A percentile compares a stretch with the other conserved stretches of the same genome.
Conservation (phyloP, 2,888 invertebrate species). For the Hirtodrosophila duncani region DNA sequence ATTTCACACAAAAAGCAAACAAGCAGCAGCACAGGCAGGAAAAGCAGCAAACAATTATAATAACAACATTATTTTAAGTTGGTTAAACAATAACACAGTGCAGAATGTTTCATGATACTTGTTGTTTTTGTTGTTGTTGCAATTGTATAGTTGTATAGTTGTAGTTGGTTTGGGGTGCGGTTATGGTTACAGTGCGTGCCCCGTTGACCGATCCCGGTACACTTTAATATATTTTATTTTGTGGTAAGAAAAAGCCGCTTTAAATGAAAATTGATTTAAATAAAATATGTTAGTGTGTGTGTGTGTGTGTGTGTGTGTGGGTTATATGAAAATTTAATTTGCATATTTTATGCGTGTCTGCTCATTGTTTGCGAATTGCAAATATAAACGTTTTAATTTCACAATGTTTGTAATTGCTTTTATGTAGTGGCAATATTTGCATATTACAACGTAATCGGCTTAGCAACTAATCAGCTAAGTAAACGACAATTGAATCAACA, state of each 20-base stretch:
- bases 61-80: slow-evolving; percentile 43
- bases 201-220: no score
- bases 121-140: slow-evolving; percentile 4
- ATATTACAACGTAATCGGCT: slow-evolving; percentile 35
- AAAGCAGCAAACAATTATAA: no score
- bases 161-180: no score
- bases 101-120: slow-evolving; percentile 13
- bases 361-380: slow-evolving; percentile 3
- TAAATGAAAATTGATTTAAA: slow-evolving; percentile 48
- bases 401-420: slow-evolving; percentile 10
- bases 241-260: slow-evolving; percentile 4
- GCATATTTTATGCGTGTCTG: slow-evolving; percentile 22
- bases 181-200: no score
- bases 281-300: slow-evolving; percentile 14
- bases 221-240: no score
- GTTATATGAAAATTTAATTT: slow-evolving; percentile 53
- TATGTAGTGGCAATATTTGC: slow-evolving; percentile 28
- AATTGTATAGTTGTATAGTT: no score
- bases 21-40: no score
- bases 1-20: no score
- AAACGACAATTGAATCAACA: slow-evolving; percentile 34
- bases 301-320: slow-evolving; percentile 2
- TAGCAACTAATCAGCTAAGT: slow-evolving; percentile 46
- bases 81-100: slow-evolving; percentile 40
- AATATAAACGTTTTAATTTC: slow-evolving; percentile 11